A percentile compares a stretch with the other conserved stretches of the same genome.
Conservation (phyloP, 2,797 vertebrate genomes). For the Falco naumanni region DNA sequence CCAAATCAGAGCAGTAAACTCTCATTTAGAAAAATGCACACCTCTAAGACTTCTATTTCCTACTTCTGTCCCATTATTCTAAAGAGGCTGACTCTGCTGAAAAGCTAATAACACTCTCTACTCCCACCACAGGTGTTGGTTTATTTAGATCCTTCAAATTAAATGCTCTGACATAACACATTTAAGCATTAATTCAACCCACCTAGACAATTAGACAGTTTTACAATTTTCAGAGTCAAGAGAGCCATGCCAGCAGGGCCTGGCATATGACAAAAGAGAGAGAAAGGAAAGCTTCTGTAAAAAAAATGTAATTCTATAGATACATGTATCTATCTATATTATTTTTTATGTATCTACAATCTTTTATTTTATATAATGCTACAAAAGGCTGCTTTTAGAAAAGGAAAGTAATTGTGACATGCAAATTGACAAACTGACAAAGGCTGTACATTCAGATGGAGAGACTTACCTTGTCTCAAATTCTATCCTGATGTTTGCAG, state of each 20-base stretch:
- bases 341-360: neutral
- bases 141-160: neutral
- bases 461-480: neutral
- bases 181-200: neutral
- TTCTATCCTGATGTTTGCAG: neutral
- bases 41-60: neutral
- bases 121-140: neutral
- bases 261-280: neutral
- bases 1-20: neutral
- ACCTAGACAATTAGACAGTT: neutral
- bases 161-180: neutral
- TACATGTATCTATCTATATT: neutral
- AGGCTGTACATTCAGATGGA: neutral
- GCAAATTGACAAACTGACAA: neutral
- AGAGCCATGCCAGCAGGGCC: neutral
- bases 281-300: constrained; percentile 5
- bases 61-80: neutral
- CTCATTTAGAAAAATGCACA: neutral
- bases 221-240: neutral
- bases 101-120: neutral
- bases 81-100: neutral
- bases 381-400: neutral
- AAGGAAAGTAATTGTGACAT: constrained; percentile 16
- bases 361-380: neutral
- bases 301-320: neutral